Base-by-base conservation (phyloP, 2,113 vertebrate species). In the Chaenocephalus aceratus region DNA sequence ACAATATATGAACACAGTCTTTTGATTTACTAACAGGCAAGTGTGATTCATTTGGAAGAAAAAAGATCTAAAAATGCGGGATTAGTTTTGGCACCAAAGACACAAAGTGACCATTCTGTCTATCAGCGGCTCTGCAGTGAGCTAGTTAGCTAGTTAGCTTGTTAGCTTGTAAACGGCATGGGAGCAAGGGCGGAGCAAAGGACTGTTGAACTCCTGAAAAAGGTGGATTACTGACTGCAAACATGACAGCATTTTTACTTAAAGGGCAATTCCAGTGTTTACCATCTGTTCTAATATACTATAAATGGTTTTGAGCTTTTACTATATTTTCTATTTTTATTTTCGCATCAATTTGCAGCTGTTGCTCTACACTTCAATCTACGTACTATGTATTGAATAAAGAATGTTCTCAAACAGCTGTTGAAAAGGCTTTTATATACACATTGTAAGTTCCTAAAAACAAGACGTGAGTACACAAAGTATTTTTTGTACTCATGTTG, bases 111-210 rank as follows among this genome's bases (percentile, higher is more conserved):
- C 41, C 23, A 2, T 9, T 49, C 18, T 49, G 85, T 86, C 82
- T 58, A 56, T 79, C 82, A 83, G 89, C 52, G 73, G 81, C 84
- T 87, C 88, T 78, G 79, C 82, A 14, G 46, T 75, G 85, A 86
- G 88, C 72, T 80, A 61, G 89, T 85, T 72, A 23, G 46, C 87
- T 82, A 61, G 89, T 85, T 72, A 86, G 88, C 72, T 80, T 58
- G 89, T 85, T 72, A 23, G 46, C 87, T 82, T 73, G 66, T 72
- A 75, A 16, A 16, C 45, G 16, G 60, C 79, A 52, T 21, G 73
- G 64, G 71, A 80, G 84, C 75, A 80, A 73, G 46, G 52, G 69
- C 60, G n/a, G 86, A 13, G 79, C 53, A 66, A 80, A 63, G 77
- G 68, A 86, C 63, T 53, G 45, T 71, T 62, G 64, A 65, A 53